phyloP scores from a whole-genome alignment of 2,888 invertebrate genomes.

The Oscheius myriophilus region DNA sequence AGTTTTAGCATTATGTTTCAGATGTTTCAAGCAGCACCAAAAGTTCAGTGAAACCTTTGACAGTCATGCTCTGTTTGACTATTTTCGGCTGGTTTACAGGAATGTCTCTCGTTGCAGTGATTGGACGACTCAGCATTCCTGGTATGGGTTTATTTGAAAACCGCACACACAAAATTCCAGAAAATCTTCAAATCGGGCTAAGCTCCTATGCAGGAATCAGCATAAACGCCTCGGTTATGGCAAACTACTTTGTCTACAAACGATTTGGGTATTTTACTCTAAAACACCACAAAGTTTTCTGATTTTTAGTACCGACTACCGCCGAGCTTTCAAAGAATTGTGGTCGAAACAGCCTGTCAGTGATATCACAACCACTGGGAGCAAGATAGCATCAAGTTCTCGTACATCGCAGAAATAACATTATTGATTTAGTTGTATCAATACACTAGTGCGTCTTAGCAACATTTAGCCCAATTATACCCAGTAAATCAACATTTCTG shows the following conservation, averaged over 20 bases:
- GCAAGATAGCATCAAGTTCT: too few relatives aligned
- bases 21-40: background rate
- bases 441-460: too few relatives aligned
- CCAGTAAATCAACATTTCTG: too few relatives aligned
- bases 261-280: conserved; percentile 1
- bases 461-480: too few relatives aligned
- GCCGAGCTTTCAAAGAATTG: conserved; percentile 5
- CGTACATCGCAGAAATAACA: too few relatives aligned
- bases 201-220: conserved; percentile 13
- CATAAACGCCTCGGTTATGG: conserved; percentile 3
- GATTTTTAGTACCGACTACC: conserved; percentile 9
- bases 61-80: conserved; percentile 17
- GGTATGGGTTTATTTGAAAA: too few relatives aligned
- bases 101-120: background rate
- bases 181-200: background rate
- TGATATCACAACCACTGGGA: too few relatives aligned
- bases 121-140: background rate
- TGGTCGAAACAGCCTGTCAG: background rate
- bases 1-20: background rate
- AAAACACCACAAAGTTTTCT: background rate
- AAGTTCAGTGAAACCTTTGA: conserved; percentile 14
- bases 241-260: conserved; percentile 23
- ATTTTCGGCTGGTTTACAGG: conserved; percentile 19
- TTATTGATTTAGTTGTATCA: too few relatives aligned
- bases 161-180: background rate